Percentiles rank a stretch among this genome's conserved stretches.
These are phyloP conservation scores for Pao palembangensis DNA, from an alignment of 2,113 vertebrate genomes.

Conservation along the genomic window DNA sequence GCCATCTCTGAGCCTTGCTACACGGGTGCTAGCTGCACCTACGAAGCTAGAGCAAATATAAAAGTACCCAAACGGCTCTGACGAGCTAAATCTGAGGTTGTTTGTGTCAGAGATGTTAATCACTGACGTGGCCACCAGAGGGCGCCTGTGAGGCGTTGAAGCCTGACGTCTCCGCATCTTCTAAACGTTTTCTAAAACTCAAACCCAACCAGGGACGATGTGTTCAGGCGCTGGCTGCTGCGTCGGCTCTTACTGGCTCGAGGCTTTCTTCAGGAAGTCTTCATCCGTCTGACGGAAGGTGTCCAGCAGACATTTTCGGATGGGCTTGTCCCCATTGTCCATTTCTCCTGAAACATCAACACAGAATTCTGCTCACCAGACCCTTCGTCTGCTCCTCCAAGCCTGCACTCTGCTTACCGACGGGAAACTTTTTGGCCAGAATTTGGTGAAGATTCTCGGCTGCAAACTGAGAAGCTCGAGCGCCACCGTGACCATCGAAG, in stretches of 20 bases:
- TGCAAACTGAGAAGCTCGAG: constrained; percentile 87
- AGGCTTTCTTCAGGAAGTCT: constrained; percentile 93
- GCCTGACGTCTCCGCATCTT: too few species aligned
- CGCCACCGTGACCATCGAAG: constrained; percentile 92
- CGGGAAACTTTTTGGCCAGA: constrained; percentile 87
- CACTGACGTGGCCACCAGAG: too few species aligned
- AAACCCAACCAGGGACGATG: too few species aligned
- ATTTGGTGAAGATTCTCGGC: constrained; percentile 90
- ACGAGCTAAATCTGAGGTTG: too few species aligned
- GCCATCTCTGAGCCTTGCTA: too few species aligned
- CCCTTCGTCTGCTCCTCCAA: too few species aligned
- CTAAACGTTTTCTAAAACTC: too few species aligned
- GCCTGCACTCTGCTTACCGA: constrained; percentile 69
- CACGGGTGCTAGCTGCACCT: background rate
- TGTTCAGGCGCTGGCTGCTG: background rate
- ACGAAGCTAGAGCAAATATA: too few species aligned
- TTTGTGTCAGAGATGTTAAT: too few species aligned
- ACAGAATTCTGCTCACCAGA: too few species aligned
- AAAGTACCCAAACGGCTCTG: too few species aligned
- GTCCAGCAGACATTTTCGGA: constrained; percentile 90
- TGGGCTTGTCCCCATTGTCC: constrained; percentile 85
- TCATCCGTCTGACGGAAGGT: constrained; percentile 93
- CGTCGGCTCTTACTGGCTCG: constrained; percentile 85
- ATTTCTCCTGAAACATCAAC: constrained; percentile 76
- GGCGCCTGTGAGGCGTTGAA: too few species aligned